phyloP scores from a whole-genome alignment of 1,140 invertebrate species.

The Lucilia cuprina region DNA sequence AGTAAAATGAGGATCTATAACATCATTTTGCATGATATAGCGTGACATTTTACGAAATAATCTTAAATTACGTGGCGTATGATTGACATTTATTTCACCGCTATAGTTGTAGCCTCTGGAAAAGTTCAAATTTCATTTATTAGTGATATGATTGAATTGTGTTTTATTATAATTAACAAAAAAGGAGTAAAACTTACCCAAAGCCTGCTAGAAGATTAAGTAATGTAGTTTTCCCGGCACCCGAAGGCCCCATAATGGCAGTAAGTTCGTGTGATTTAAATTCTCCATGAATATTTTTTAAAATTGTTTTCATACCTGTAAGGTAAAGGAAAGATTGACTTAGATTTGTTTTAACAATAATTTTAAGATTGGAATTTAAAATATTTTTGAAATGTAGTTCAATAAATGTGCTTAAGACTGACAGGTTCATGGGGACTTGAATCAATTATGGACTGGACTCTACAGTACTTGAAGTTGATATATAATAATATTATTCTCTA shows the following conservation, averaged over 20 bases:
- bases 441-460: no score
- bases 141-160: conserved; percentile 4
- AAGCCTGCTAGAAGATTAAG: conserved; percentile 86
- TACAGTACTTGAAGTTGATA: no score
- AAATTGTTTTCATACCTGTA: conserved; percentile 46
- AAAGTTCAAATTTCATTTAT: background rate
- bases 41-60: conserved; percentile 86
- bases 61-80: conserved; percentile 74
- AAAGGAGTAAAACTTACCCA: conserved; percentile 71
- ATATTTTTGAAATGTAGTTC: no score
- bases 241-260: conserved; percentile 83
- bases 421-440: no score
- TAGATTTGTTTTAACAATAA: background rate
- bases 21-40: conserved; percentile 95
- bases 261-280: conserved; percentile 69
- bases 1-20: conserved; percentile 83
- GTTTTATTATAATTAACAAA: no score
- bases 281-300: conserved; percentile 52
- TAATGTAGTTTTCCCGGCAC: conserved; percentile 89
- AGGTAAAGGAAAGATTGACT: background rate
- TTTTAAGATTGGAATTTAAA: background rate
- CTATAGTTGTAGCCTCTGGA: conserved; percentile 60
- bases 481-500: no score
- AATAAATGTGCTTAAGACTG: no score
- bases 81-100: conserved; percentile 78